A percentile compares a stretch with the other conserved stretches of the same genome.
Conservation (phyloP, 2,797 vertebrate species). For the Leptoclinus maculatus region DNA sequence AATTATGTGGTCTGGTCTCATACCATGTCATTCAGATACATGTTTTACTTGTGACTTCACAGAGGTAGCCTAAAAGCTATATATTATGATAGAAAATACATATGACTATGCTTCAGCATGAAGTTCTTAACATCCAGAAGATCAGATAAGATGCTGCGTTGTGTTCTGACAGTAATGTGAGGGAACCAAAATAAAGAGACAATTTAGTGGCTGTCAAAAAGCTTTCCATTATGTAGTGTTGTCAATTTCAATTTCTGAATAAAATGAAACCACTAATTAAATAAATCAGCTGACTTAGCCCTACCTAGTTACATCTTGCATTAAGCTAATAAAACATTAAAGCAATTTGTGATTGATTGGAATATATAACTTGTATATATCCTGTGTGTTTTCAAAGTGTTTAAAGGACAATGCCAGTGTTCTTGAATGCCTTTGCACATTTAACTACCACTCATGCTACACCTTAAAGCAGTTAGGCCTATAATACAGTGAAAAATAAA, state of each 20-base stretch:
- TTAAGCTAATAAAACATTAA: not conserved
- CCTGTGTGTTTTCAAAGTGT: no score
- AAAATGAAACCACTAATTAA: not conserved
- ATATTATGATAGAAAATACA: not conserved
- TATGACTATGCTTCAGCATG: not conserved
- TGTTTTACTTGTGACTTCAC: not conserved
- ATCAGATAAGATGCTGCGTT: not conserved
- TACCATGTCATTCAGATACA: not conserved
- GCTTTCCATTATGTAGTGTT: not conserved
- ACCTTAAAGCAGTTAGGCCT: not conserved
- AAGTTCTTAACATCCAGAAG: not conserved
- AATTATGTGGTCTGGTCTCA: slow-evolving; percentile 37
- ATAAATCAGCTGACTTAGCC: not conserved
- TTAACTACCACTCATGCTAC: not conserved
- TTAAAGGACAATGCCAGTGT: not conserved
- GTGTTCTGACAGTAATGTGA: not conserved
- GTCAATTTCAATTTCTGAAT: not conserved
- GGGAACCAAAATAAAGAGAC: not conserved
- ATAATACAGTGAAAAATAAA: not conserved
- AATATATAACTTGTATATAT: not conserved
- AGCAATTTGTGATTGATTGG: not conserved
- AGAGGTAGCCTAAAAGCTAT: not conserved
- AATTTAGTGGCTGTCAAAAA: not conserved
- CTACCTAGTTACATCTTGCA: not conserved
- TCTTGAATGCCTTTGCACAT: not conserved